These are phyloP conservation scores for Neolamprologus modestus DNA, from an alignment of 2,113 vertebrate species.

Conservation along the genomic window DNA sequence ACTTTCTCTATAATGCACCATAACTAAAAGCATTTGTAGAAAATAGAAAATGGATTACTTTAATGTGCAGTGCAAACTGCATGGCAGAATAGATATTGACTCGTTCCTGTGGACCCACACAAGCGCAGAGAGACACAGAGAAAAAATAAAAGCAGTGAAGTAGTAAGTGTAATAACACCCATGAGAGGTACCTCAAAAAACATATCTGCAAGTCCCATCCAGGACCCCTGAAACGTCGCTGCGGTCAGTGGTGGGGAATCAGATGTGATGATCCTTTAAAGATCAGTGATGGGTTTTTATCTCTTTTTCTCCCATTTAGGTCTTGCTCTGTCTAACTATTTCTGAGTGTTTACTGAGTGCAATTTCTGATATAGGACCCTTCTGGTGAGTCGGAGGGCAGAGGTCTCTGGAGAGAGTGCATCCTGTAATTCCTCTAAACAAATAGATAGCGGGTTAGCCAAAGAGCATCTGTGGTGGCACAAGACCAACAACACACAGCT, in stretches of 20 bases:
- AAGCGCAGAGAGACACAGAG: background rate
- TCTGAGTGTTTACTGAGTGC: background rate
- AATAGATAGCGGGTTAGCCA: constrained; percentile 44
- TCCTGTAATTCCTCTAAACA: constrained; percentile 65
- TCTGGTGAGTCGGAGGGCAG: constrained; percentile 30
- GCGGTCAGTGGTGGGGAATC: constrained; percentile 5
- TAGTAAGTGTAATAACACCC: constrained; percentile 30
- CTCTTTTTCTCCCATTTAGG: background rate
- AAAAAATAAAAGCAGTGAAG: constrained; percentile 31
- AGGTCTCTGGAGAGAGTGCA: constrained; percentile 42
- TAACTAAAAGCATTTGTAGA: constrained; percentile 48
- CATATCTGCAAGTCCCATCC: background rate
- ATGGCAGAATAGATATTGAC: constrained; percentile 53
- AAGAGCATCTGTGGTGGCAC: constrained; percentile 21
- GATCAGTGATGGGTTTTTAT: constrained; percentile 6
- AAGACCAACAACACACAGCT: constrained; percentile 43
- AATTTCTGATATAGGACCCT: constrained; percentile 21
- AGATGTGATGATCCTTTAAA: background rate
- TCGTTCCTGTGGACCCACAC: constrained; percentile 22
- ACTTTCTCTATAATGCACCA: constrained; percentile 20
- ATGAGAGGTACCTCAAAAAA: constrained; percentile 5
- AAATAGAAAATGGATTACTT: constrained; percentile 56
- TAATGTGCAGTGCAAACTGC: constrained; percentile 30
- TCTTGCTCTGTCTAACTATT: background rate
- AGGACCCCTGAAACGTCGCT: background rate